Base-by-base conservation (phyloP, 2,888 invertebrate genomes). In the Andrena trimmerana region DNA sequence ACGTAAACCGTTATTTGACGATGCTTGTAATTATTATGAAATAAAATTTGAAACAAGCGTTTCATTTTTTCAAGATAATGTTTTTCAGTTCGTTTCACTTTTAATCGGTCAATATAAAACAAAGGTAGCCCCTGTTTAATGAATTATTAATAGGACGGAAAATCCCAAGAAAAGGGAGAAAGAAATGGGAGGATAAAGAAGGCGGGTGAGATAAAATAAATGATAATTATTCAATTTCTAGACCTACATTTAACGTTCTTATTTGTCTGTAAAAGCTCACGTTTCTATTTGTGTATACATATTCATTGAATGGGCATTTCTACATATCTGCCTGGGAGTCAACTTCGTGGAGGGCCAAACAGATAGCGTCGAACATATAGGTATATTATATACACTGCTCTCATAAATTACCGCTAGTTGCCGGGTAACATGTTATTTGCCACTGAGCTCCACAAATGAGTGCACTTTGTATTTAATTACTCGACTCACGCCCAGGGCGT, bases 381-480 rank as follows among this genome's bases (percentile, higher is more conserved):
- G 4, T 42, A 42, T 42, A 42, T 42, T 5, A 42, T 42, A 42
- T 42, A 42, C 42, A 42, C 81, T 65, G 88, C 60, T 82, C 90
- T 90, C 92, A 92, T 93, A 93, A 93, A 93, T 93, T 91, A 93
- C 84, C 78, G 87, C 91, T 91, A 88, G 91, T 92, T 91, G 88
- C 84, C 84, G 85, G 86, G 81, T 88, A 93, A 92, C 92, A 91
- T 93, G 92, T 93, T 93, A 93, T 92, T 92, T 91, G 93, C 93
- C 91, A 93, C 92, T 81, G 91, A 91, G 91, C 90, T 92, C 90
- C 91, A 91, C 92, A 93, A 93, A 93, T 93, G 93, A 92, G 92
- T 92, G 92, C 93, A 93, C 91, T 92, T 93, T 92, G 91, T 91
- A 93, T 93, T 93, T 94, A 93, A 94, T 93, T 93, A 93, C 91